Evolutionary conservation across 2,113 vertebrate genomes (phyloP), one percentile per base, ranked within the genome.

Genomic region (Pseudonaja textilis): DNA sequence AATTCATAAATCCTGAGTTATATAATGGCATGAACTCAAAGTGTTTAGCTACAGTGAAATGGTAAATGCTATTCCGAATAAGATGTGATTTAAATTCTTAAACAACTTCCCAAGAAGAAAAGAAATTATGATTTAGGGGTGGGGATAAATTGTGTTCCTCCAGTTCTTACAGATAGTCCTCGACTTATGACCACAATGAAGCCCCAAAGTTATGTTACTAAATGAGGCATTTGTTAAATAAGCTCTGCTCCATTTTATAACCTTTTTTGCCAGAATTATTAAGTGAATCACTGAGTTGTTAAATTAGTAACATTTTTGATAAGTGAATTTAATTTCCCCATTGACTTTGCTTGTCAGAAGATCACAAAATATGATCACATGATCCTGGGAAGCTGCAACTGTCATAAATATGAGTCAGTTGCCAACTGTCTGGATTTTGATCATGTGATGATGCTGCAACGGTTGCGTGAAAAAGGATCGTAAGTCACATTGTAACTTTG

Each of bases 11-110:
- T 2, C 45, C 29, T n/a, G 0, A 12, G 57, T 1, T 9, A 16
- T 9, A 16, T 1, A 74, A 45, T 52, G 42, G 56, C 25, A n/a
- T 64, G 47, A 85, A 61, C 47, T 54, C 45, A 42, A 52, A 91
- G 8, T 52, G 29, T 92, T 94, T 91, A 90, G 14, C 26, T 42
- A 26, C 93, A 85, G 92, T 90, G 59, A 94, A 91, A 14, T 92
- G 45, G 85, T 69, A 69, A 90, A 93, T 90, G 11, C 56, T 92
- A 91, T 91, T 92, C 64, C 89, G 16, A 91, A 4, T 91, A 39
- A 88, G 9, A 42, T 10, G 89, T 52, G 20, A 3, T 90, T 91
- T 59, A 59, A 69, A 16, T 90, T n/a, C 5, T 29, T 25, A 9
- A 91, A 92, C 29, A 87, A 39, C 59, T 25, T 88, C 55, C 50